Conservation (phyloP, 2,113 vertebrate genomes). For the Datnioides undecimradiatus region DNA sequence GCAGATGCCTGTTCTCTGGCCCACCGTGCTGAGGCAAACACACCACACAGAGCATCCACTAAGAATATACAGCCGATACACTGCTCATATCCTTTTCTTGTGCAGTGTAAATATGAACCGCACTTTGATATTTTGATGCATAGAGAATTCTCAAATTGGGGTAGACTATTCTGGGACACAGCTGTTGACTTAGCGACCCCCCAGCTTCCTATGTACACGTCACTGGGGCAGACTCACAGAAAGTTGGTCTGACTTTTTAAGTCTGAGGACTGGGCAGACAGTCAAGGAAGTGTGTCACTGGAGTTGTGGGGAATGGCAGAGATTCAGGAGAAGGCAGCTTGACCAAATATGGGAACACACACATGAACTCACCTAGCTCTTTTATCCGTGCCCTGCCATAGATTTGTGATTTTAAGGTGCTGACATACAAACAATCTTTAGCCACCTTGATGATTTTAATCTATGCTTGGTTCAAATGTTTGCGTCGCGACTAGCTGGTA, state of each 20-base stretch:
- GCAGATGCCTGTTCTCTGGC: background rate
- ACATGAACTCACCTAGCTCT: background rate
- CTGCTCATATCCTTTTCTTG: too few relatives aligned
- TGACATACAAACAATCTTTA: background rate
- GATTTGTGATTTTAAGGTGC: background rate
- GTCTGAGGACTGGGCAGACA: conserved; percentile 4
- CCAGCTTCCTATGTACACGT: conserved; percentile 24
- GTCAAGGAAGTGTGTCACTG: conserved; percentile 56
- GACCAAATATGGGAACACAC: conserved; percentile 73
- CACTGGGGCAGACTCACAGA: conserved; percentile 7
- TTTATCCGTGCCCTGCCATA: background rate
- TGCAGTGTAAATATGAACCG: background rate
- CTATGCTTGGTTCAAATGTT: background rate
- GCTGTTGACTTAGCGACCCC: conserved; percentile 23
- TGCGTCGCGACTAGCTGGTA: background rate
- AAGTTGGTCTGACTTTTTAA: background rate
- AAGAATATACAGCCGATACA: background rate
- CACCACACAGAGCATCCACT: background rate
- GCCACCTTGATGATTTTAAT: background rate
- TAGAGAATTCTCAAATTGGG: background rate
- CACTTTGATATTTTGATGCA: too few relatives aligned
- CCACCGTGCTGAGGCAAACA: background rate
- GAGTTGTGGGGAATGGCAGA: conserved; percentile 13
- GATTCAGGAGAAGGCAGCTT: conserved; percentile 31
- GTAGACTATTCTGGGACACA: background rate